phyloP scores from a whole-genome alignment of 2,888 invertebrate genomes.

The Galerucella calmariensis region DNA sequence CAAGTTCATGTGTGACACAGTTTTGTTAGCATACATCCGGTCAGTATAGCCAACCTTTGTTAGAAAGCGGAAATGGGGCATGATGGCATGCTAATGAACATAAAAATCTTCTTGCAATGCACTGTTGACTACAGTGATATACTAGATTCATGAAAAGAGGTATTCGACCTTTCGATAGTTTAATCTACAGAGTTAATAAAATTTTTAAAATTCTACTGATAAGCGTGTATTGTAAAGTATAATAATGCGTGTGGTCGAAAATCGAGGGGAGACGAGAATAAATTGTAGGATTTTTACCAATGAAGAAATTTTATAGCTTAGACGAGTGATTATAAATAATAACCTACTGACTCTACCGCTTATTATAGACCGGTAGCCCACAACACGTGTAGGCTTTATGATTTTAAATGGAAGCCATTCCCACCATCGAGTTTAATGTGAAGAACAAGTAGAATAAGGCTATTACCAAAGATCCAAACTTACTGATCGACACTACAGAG shows the following conservation, averaged over 20 bases:
- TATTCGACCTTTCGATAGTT: conserved; percentile 9
- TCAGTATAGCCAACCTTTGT: conserved; percentile 47
- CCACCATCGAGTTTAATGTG: too few relatives aligned
- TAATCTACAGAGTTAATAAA: neutral
- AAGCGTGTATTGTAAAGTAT: neutral
- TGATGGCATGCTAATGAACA: conserved; percentile 43
- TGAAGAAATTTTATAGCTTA: too few relatives aligned
- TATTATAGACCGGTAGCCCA: too few relatives aligned
- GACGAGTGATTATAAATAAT: too few relatives aligned
- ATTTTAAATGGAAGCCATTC: too few relatives aligned
- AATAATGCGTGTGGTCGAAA: neutral
- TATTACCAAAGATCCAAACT: too few relatives aligned
- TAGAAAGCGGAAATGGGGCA: conserved; percentile 40
- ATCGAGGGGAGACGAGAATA: too few relatives aligned
- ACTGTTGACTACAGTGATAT: conserved; percentile 34
- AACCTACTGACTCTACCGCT: too few relatives aligned
- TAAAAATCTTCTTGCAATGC: conserved; percentile 40
- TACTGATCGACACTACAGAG: too few relatives aligned
- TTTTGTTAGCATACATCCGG: conserved; percentile 50
- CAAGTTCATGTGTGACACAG: conserved; percentile 48
- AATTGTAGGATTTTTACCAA: too few relatives aligned
- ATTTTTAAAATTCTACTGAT: neutral
- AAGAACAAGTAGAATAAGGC: too few relatives aligned
- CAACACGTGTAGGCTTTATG: too few relatives aligned
- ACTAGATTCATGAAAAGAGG: conserved; percentile 20